These are phyloP conservation scores for Camponotus vicinus DNA, from an alignment of 1,140 invertebrate species.

Conservation along the genomic window DNA sequence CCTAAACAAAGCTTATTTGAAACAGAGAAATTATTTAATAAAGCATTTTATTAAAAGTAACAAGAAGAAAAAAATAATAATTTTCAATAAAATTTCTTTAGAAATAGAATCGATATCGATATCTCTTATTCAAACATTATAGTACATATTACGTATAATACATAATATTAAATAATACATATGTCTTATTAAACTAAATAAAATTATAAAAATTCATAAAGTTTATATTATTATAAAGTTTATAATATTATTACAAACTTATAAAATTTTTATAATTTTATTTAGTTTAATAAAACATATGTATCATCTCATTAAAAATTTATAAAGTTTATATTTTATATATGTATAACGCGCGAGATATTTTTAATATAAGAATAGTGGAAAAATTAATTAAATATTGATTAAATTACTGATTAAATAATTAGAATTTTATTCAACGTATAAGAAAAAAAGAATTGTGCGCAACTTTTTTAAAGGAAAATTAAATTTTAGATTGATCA, in stretches of 20 bases:
- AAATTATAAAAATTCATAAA: not conserved
- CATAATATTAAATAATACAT: not conserved
- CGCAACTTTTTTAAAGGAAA: not conserved
- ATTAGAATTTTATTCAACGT: not conserved
- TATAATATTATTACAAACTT: too few relatives aligned
- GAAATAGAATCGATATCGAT: too few relatives aligned
- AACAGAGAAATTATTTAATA: conserved; percentile 4
- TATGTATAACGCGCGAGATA: not conserved
- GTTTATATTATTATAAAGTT: too few relatives aligned
- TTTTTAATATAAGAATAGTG: not conserved
- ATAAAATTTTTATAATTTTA: too few relatives aligned
- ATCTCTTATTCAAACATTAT: too few relatives aligned
- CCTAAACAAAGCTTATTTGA: not conserved
- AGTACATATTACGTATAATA: too few relatives aligned
- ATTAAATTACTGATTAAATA: not conserved
- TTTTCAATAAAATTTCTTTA: not conserved
- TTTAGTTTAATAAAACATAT: too few relatives aligned
- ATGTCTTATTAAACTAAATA: not conserved
- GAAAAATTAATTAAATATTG: not conserved
- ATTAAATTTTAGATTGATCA: not conserved
- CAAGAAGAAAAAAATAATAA: not conserved
- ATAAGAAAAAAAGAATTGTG: not conserved
- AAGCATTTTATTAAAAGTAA: not conserved
- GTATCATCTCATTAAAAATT: too few relatives aligned
- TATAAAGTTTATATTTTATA: not conserved